phyloP scores from a whole-genome alignment of 1,140 invertebrate species.

The Sinella curviseta region DNA sequence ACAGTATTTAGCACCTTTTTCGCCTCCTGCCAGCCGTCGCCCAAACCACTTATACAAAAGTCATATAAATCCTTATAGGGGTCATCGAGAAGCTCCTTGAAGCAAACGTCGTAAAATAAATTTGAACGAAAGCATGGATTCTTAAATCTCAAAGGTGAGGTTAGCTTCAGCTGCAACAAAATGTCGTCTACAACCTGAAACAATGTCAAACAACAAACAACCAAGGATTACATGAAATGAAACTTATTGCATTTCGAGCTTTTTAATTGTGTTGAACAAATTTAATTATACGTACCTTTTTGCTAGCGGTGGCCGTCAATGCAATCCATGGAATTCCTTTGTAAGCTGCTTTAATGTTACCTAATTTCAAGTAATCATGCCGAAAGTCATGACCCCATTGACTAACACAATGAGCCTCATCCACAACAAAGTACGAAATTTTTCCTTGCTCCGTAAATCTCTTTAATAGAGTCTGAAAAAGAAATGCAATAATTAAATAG shows the following conservation, averaged over 20 bases:
- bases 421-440: constrained; percentile 71
- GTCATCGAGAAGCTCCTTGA: constrained; percentile 76
- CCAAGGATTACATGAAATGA: constrained; percentile 14
- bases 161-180: constrained; percentile 59
- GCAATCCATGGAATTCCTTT: constrained; percentile 78
- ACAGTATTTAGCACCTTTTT: constrained; percentile 37
- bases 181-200: constrained; percentile 63
- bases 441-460: constrained; percentile 59
- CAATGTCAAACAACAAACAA: constrained; percentile 7
- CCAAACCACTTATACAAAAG: constrained; percentile 62
- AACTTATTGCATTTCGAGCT: constrained; percentile 53
- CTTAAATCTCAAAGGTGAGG: constrained; percentile 63
- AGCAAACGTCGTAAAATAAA: constrained; percentile 71
- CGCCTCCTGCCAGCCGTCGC: constrained; percentile 52
- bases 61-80: constrained; percentile 72
- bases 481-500: neutral
- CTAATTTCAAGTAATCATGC: constrained; percentile 88
- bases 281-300: constrained; percentile 51
- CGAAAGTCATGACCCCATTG: constrained; percentile 98
- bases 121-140: constrained; percentile 67
- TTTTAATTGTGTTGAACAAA: neutral
- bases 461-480: constrained; percentile 53
- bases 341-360: constrained; percentile 68
- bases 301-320: constrained; percentile 86
- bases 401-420: constrained; percentile 93